These are phyloP conservation scores for Leptopilina drosophilae DNA, from an alignment of 2,888 invertebrate species.

Conservation along the genomic window DNA sequence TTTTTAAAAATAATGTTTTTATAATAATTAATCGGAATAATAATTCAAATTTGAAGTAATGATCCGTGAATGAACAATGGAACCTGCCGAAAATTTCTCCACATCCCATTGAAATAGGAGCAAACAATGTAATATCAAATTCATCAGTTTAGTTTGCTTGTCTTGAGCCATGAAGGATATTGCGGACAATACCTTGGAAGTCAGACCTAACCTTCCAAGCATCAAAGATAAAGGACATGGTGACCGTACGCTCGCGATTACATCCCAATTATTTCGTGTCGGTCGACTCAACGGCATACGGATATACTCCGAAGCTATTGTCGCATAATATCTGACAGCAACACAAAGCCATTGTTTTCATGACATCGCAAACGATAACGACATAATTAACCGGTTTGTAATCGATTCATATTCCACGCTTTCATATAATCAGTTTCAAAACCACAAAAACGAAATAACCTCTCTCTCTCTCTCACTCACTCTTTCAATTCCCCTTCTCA, in stretches of 20 bases:
- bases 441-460: background rate
- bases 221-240: constrained; percentile 42
- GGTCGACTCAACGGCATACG: constrained; percentile 57
- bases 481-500: no score
- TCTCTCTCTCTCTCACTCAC: no score
- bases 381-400: constrained; percentile 68
- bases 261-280: constrained; percentile 68
- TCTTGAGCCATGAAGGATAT: constrained; percentile 15
- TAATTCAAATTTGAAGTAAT: no score
- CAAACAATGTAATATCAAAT: constrained; percentile 26
- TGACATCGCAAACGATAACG: constrained; percentile 63
- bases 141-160: constrained; percentile 12
- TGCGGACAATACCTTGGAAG: constrained; percentile 4
- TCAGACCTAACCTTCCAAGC: constrained; percentile 3
- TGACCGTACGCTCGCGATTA: constrained; percentile 57
- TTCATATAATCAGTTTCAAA: constrained; percentile 45
- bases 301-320: constrained; percentile 66
- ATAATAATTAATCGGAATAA: no score
- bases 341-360: constrained; percentile 70
- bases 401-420: constrained; percentile 60
- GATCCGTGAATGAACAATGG: no score
- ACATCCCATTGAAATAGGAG: background rate
- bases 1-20: no score
- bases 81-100: background rate
- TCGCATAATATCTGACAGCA: constrained; percentile 68